Percentiles rank a stretch among this genome's conserved stretches.
phyloP scores from a whole-genome alignment of 1,140 invertebrate genomes.

The Palaemon carinicauda region DNA sequence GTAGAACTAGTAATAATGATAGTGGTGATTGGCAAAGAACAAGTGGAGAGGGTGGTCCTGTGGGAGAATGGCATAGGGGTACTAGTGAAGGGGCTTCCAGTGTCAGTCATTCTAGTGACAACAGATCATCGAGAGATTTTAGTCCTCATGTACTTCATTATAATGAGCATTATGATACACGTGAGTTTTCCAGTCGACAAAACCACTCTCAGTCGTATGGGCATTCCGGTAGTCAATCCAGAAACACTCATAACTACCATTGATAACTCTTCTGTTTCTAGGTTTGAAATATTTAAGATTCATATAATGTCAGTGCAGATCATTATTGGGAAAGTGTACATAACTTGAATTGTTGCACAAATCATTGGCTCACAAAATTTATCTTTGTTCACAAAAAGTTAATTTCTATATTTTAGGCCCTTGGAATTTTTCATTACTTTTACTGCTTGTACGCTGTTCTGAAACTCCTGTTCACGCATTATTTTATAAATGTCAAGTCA shows the following conservation, averaged over 20 bases:
- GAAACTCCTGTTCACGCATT: no score
- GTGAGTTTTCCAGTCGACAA: constrained; percentile 39
- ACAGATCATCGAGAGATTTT: constrained; percentile 36
- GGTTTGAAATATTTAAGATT: neutral
- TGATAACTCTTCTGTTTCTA: neutral
- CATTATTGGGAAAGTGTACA: neutral
- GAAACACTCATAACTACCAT: constrained; percentile 49
- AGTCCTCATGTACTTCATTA: constrained; percentile 25
- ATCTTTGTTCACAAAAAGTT: neutral
- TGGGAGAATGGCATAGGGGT: constrained; percentile 29
- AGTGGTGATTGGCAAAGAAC: no score
- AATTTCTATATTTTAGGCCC: neutral
- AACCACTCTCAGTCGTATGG: constrained; percentile 52
- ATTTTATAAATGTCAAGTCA: no score
- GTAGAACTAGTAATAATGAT: no score
- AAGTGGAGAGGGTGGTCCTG: no score
- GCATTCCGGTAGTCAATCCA: constrained; percentile 48
- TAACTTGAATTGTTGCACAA: no score
- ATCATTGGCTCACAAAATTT: neutral
- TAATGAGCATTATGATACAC: constrained; percentile 26
- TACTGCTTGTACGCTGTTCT: neutral
- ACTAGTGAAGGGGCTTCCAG: constrained; percentile 44
- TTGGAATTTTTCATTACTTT: neutral
- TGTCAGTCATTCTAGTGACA: constrained; percentile 20
- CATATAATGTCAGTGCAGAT: neutral